These are phyloP conservation scores for Machimus atricapillus DNA, from an alignment of 2,888 invertebrate species.

Conservation along the genomic window DNA sequence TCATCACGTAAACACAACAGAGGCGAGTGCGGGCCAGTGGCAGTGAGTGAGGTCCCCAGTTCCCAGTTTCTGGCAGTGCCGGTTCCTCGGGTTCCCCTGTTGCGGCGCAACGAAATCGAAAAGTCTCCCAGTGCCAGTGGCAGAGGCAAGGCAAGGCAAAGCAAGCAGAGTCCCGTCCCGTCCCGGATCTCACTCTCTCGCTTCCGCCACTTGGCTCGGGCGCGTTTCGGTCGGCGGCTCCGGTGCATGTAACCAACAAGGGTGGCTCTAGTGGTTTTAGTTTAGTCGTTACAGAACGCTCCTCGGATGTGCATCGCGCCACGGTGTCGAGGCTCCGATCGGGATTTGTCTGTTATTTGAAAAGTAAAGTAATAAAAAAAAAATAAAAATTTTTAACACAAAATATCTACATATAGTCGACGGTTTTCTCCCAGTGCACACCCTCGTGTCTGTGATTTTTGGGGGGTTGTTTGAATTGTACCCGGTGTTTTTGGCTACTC, in stretches of 20 bases:
- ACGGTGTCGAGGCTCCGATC: neutral
- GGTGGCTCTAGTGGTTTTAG: neutral
- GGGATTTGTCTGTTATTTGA: neutral
- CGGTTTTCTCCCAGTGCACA: neutral
- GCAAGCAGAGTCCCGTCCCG: neutral
- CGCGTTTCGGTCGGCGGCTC: neutral
- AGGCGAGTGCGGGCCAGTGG: neutral
- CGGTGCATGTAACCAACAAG: neutral
- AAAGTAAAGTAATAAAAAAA: neutral
- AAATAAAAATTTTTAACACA: neutral
- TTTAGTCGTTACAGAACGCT: constrained; percentile 12
- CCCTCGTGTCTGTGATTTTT: neutral
- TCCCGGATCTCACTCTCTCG: neutral
- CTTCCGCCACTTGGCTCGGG: neutral
- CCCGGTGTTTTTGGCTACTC: neutral
- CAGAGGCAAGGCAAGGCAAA: neutral
- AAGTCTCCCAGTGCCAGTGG: neutral
- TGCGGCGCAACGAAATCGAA: neutral
- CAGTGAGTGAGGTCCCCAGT: too few relatives aligned
- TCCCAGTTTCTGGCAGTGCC: neutral
- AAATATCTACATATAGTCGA: neutral
- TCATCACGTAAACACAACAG: neutral
- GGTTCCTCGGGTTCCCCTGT: neutral
- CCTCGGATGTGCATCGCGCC: neutral
- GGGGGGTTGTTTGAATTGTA: neutral